These are phyloP conservation scores for Polia nebulosa DNA, from an alignment of 2,888 invertebrate genomes.

Conservation along the genomic window DNA sequence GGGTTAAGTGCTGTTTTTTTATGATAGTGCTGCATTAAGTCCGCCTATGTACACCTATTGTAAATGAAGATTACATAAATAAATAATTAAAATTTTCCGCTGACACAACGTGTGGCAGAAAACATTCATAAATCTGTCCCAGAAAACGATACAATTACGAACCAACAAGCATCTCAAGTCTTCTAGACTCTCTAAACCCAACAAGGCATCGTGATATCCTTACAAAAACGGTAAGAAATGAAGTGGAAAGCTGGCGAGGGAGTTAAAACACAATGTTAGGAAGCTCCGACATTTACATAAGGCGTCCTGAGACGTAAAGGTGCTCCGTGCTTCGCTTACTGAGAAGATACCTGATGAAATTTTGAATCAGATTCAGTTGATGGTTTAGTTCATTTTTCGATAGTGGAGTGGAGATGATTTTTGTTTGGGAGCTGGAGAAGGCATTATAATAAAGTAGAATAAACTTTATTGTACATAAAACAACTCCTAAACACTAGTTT, in stretches of 20 bases:
- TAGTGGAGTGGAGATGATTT: conserved; percentile 5
- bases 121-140: not conserved
- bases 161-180: not conserved
- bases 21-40: no score
- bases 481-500: no score
- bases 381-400: conserved; percentile 46
- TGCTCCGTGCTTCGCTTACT: conserved; percentile 69
- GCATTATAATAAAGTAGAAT: conserved; percentile 3
- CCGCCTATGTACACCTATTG: no score
- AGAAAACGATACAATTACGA: not conserved
- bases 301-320: conserved; percentile 72
- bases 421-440: not conserved
- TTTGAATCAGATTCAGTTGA: conserved; percentile 68
- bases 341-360: conserved; percentile 74
- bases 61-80: no score
- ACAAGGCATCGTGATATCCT: conserved; percentile 28
- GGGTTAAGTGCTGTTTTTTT: no score
- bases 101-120: not conserved
- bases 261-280: conserved; percentile 72
- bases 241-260: conserved; percentile 68
- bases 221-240: conserved; percentile 63
- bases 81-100: no score
- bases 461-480: no score
- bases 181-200: conserved; percentile 7
- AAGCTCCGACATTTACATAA: conserved; percentile 75